phyloP scores from a whole-genome alignment of 2,797 vertebrate genomes.

The Lepilemur ruficaudatus region DNA sequence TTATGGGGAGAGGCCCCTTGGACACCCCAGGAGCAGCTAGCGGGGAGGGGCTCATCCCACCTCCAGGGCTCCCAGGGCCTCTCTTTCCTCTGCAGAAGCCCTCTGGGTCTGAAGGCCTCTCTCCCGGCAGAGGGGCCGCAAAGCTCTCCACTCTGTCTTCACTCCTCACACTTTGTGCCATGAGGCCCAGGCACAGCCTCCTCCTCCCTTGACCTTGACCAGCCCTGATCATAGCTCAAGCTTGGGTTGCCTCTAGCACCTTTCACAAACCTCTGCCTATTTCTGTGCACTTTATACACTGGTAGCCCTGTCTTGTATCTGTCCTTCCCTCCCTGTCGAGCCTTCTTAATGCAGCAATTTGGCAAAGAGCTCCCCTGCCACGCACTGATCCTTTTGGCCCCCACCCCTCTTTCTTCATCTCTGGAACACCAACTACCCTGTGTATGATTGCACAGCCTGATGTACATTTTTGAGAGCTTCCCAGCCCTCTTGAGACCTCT shows the following conservation, averaged over 20 bases:
- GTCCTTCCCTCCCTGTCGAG: background rate
- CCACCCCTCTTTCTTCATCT: slow-evolving; percentile 31
- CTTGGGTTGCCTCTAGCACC: background rate
- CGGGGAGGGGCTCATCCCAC: background rate
- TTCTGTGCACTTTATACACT: background rate
- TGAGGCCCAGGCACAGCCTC: background rate
- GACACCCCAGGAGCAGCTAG: background rate
- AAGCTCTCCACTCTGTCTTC: background rate
- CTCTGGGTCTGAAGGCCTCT: background rate
- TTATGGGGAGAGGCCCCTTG: background rate
- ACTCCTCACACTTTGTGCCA: background rate
- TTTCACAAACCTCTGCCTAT: background rate
- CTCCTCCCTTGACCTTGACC: background rate
- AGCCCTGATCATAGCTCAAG: background rate
- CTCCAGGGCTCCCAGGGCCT: background rate
- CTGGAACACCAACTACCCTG: background rate
- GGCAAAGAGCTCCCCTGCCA: background rate
- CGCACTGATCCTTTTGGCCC: background rate
- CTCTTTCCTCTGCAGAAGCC: background rate
- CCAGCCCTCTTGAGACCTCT: slow-evolving; percentile 40
- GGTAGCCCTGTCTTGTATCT: rapidly evolving
- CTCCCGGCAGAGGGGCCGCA: background rate
- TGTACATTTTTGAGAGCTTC: background rate
- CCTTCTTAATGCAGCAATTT: background rate
- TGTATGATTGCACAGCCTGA: background rate